Base-by-base conservation (phyloP, 2,888 invertebrate genomes). In the Dicyrtoma fusca region DNA sequence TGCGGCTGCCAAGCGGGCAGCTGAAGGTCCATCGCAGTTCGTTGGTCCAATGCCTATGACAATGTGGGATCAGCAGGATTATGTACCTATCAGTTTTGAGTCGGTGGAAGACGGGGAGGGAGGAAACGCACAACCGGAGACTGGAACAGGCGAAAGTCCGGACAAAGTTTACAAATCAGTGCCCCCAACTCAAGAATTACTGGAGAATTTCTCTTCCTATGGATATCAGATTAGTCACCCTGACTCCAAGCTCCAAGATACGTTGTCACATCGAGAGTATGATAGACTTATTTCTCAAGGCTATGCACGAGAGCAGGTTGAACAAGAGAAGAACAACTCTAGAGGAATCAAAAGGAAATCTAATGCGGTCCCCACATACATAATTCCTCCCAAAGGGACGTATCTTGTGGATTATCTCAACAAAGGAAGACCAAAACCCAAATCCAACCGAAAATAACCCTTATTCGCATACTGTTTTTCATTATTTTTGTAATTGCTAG, bases 231-330 rank as follows among this genome's bases (percentile, higher is more conserved):
- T 69, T 1, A 80, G 77, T 34, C 79, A 81, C 71, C 80, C 80
- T 0, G 79, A 79, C 59, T 75, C 72, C n/a, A 80, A 81, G 69
- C 57, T 80, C 19, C 74, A 75, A 57, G 81, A 80, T 26, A 61
- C 75, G n/a, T 65, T 76, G 71, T 76, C 77, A 17, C 79, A 80
- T 55, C 77, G 77, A 42, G 79, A 80, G 57, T 81, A 80, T 44
- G 80, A 78, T 34, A 70, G 75, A 57, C 69, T 81, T 34, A 77
- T 80, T 19, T 19, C 76, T 8, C 49, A 59, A 55, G 79, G 81
- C 10, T 77, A 77, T 62, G 72, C 77, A 0, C 76, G 76, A 47
- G 55, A 74, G n/a, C 11, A 78, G 2, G 73, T 73, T 21, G 80
- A 80, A 66, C 72, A 72, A 3, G 65, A 55, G 21, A 69, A 51